A percentile compares a stretch with the other conserved stretches of the same genome.
Conservation (phyloP, 1,140 invertebrate species). For the Heliconius congener region DNA sequence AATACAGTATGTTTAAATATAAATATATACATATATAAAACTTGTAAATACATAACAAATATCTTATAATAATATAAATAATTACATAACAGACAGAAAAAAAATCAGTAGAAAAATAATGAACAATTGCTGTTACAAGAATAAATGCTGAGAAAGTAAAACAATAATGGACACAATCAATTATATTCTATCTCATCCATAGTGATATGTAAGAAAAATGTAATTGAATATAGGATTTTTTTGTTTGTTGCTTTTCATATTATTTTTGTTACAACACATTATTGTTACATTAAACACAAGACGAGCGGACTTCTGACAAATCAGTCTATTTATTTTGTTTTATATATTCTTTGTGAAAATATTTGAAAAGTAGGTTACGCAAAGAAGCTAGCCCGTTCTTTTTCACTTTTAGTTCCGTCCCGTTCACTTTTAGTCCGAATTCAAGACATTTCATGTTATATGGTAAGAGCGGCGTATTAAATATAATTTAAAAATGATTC, state of each 20-base stretch:
- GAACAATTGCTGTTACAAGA: neutral
- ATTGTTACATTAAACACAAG: neutral
- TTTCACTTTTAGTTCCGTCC: too few relatives aligned
- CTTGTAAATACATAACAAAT: neutral
- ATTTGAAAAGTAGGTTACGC: too few relatives aligned
- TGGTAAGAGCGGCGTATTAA: too few relatives aligned
- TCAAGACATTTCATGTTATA: too few relatives aligned
- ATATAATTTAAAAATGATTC: too few relatives aligned
- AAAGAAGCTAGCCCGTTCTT: too few relatives aligned
- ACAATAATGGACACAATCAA: slow-evolving; percentile 1
- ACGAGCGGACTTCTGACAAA: neutral
- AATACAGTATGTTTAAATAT: too few relatives aligned
- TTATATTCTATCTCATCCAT: neutral
- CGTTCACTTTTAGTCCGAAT: too few relatives aligned
- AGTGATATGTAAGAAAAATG: neutral
- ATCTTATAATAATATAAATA: slow-evolving; percentile 1
- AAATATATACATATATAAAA: neutral
- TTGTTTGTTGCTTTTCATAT: neutral
- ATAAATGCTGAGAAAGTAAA: slow-evolving; percentile 4
- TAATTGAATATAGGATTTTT: neutral
- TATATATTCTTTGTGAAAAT: too few relatives aligned
- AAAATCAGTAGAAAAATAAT: neutral
- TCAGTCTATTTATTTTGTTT: neutral
- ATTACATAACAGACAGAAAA: slow-evolving; percentile 1
- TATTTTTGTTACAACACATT: neutral